phyloP scores from a whole-genome alignment of 2,797 vertebrate genomes.

The Stomatorhinus walkeri region DNA sequence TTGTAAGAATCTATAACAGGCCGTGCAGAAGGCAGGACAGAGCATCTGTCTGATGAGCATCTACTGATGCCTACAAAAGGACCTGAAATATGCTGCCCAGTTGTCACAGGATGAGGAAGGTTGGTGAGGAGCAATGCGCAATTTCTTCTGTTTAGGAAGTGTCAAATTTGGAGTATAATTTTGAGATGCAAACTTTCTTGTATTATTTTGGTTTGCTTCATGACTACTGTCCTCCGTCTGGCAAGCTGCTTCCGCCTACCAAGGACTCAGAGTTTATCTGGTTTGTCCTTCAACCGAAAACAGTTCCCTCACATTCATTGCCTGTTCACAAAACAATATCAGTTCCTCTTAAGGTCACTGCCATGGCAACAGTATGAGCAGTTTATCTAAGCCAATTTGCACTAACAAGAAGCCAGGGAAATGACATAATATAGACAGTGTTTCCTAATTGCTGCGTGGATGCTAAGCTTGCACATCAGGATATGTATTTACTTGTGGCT shows the following conservation, averaged over 20 bases:
- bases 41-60: neutral
- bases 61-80: neutral
- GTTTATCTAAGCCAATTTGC: neutral
- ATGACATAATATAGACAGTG: neutral
- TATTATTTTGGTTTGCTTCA: neutral
- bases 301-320: neutral
- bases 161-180: neutral
- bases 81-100: neutral
- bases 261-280: neutral
- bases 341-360: neutral
- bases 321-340: neutral
- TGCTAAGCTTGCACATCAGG: neutral
- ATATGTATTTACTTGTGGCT: neutral
- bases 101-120: neutral
- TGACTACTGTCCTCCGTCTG: neutral
- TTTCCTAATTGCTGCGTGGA: neutral
- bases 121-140: neutral
- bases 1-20: neutral
- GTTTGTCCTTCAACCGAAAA: neutral
- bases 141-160: neutral
- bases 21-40: neutral
- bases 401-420: neutral
- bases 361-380: neutral
- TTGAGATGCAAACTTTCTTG: neutral
- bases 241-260: neutral